Evolutionary conservation across 2,797 vertebrate genomes (phyloP).

Genomic region (Aphelocoma californica): DNA sequence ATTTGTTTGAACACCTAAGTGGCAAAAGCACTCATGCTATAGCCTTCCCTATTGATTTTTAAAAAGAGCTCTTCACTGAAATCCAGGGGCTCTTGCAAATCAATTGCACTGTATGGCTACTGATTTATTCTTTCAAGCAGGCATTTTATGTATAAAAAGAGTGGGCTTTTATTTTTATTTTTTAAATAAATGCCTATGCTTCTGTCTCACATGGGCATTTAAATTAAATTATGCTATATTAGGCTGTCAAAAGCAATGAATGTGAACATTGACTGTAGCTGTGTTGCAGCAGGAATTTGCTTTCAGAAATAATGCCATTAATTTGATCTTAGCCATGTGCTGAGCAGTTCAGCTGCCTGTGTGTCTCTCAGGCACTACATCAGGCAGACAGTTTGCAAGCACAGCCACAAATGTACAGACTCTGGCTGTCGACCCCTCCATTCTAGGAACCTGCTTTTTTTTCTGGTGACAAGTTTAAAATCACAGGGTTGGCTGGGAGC

Average conservation of each 20-base stretch:
- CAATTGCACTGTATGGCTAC: background rate
- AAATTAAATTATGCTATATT: constrained; percentile 35
- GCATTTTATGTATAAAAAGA: background rate
- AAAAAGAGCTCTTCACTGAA: background rate
- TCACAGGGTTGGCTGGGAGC: background rate
- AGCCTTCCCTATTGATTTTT: background rate
- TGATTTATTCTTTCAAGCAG: background rate
- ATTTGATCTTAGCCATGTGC: constrained; percentile 8
- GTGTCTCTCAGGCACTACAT: background rate
- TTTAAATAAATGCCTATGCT: background rate
- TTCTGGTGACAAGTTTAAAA: background rate
- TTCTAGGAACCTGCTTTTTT: background rate
- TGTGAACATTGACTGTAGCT: background rate
- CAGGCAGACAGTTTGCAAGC: background rate
- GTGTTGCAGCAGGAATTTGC: constrained; percentile 3
- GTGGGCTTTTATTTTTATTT: background rate
- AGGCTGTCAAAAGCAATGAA: constrained; percentile 47
- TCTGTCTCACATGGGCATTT: background rate
- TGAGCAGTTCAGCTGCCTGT: background rate
- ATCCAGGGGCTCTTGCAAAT: background rate
- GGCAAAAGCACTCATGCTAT: background rate
- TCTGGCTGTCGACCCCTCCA: background rate
- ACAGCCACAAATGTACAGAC: background rate
- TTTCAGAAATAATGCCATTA: constrained; percentile 27
- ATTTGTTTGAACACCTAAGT: background rate